These are phyloP conservation scores for Aricia agestis DNA, from an alignment of 1,140 invertebrate genomes.

Conservation along the genomic window DNA sequence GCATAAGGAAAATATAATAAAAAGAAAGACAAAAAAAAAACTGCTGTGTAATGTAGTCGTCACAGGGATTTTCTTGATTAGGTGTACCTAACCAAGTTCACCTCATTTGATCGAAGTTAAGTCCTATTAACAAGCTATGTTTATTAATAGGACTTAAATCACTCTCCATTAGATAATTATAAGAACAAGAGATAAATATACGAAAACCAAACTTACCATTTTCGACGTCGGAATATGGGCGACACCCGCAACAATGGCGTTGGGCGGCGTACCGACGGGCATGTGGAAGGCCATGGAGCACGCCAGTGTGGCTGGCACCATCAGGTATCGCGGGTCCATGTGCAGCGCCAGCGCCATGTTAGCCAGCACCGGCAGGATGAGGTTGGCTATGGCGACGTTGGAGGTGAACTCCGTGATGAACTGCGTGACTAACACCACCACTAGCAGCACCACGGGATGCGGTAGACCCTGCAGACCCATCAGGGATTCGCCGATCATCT, in stretches of 20 bases:
- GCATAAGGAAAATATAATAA: not conserved
- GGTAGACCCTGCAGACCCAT: slow-evolving; percentile 76
- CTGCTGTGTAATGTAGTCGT: not conserved
- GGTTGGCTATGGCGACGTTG: slow-evolving; percentile 91
- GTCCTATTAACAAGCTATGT: too few species aligned
- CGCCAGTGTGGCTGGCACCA: slow-evolving; percentile 88
- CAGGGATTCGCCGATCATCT: slow-evolving; percentile 82
- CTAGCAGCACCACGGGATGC: slow-evolving; percentile 75
- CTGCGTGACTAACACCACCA: slow-evolving; percentile 75
- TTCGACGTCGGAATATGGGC: slow-evolving; percentile 86
- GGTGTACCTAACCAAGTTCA: too few species aligned
- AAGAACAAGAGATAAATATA: not conserved
- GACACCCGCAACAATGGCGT: slow-evolving; percentile 93
- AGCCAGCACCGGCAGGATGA: slow-evolving; percentile 87
- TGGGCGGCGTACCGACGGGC: slow-evolving; percentile 92
- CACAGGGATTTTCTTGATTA: too few species aligned
- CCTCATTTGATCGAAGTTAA: too few species aligned
- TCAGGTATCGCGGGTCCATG: slow-evolving; percentile 90
- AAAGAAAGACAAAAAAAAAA: slow-evolving; percentile 26
- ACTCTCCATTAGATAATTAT: not conserved
- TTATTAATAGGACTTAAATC: too few species aligned
- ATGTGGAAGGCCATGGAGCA: slow-evolving; percentile 87
- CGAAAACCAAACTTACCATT: slow-evolving; percentile 76
- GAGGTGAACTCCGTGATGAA: slow-evolving; percentile 89
- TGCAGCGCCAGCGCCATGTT: slow-evolving; percentile 82